Evolutionary conservation across 2,113 vertebrate genomes (phyloP).

Genomic region (Chaetorhynchus papuensis): DNA sequence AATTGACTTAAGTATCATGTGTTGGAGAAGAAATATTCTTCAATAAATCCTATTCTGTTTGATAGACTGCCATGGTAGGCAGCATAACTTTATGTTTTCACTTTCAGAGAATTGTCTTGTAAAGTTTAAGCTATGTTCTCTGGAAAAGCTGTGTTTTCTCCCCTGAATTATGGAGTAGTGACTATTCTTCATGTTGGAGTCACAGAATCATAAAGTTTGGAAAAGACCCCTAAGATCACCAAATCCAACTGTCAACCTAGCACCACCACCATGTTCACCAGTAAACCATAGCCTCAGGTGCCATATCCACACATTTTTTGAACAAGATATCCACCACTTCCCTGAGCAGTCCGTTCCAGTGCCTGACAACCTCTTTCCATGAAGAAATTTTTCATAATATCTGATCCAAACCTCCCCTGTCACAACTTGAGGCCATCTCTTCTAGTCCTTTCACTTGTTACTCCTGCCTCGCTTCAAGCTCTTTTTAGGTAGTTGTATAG

Average conservation of each 20-base stretch:
- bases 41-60: background rate
- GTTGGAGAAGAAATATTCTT: background rate
- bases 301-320: no score
- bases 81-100: background rate
- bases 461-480: accelerated
- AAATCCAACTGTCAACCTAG: background rate
- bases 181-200: background rate
- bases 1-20: background rate
- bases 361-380: background rate
- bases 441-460: background rate
- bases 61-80: background rate
- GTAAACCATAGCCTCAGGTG: background rate
- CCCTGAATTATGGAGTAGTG: background rate
- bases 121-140: background rate
- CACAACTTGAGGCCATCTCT: background rate
- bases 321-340: background rate
- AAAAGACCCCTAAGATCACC: background rate
- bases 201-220: background rate
- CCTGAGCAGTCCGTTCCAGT: background rate
- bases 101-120: background rate
- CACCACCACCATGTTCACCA: background rate
- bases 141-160: background rate
- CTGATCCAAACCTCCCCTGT: background rate
- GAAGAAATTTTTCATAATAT: background rate
- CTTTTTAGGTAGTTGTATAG: background rate